phyloP scores from a whole-genome alignment of 1,140 invertebrate genomes.

The Microplitis demolitor region DNA sequence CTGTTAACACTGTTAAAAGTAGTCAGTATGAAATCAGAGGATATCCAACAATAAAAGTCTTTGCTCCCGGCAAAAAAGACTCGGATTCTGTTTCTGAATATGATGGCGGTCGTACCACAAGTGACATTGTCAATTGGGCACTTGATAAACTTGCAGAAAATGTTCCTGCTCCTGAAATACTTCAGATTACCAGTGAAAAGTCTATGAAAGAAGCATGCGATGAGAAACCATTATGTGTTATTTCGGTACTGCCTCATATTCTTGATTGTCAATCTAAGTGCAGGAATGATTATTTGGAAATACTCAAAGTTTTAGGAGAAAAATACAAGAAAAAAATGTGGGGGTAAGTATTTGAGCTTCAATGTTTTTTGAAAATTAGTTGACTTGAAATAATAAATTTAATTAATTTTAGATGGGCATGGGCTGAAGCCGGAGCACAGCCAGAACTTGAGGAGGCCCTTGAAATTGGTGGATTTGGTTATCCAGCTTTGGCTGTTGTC shows the following conservation, averaged over 20 bases:
- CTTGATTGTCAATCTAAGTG: slow-evolving; percentile 96
- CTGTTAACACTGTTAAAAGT: slow-evolving; percentile 83
- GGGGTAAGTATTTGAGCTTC: slow-evolving; percentile 71
- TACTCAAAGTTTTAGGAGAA: slow-evolving; percentile 79
- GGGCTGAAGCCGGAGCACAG: slow-evolving; percentile 91
- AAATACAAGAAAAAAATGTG: slow-evolving; percentile 96
- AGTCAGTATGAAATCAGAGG: slow-evolving; percentile 82
- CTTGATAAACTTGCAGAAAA: slow-evolving; percentile 85
- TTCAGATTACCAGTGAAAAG: slow-evolving; percentile 67
- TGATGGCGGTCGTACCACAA: slow-evolving; percentile 87
- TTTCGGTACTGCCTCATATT: slow-evolving; percentile 95
- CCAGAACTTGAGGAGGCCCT: slow-evolving; percentile 82
- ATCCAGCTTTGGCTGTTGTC: slow-evolving; percentile 93
- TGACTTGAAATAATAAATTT: slow-evolving; percentile 16
- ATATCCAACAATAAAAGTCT: slow-evolving; percentile 98
- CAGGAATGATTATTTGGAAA: slow-evolving; percentile 85
- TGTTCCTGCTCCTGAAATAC: slow-evolving; percentile 87
- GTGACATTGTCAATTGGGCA: slow-evolving; percentile 92
- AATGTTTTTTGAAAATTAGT: slow-evolving; percentile 3
- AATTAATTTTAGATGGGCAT: slow-evolving; percentile 79
- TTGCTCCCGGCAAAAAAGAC: slow-evolving; percentile 81
- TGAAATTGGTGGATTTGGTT: slow-evolving; percentile 92
- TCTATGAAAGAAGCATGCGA: slow-evolving; percentile 78
- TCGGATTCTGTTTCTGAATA: slow-evolving; percentile 76
- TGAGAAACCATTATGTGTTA: slow-evolving; percentile 88